Evolutionary conservation across 2,888 invertebrate genomes (phyloP), one percentile per base, ranked within the genome.

Genomic region (Hypolimnas misippus): DNA sequence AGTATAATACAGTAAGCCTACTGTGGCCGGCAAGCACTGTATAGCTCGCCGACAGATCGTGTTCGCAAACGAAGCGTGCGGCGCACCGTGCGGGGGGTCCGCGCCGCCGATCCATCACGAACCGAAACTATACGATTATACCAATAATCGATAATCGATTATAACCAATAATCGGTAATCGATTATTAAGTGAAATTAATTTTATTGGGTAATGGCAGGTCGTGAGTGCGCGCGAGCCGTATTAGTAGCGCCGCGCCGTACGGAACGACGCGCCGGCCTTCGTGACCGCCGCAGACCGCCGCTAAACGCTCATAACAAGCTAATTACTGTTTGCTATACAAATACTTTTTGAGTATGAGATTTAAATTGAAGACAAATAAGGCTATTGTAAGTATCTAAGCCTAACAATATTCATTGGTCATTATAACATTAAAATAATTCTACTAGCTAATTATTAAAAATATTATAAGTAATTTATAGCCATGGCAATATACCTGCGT

Each of bases 131-230:
- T 86, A 87, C 84, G 83, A 88, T 87, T 87, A 88, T 85, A 59
- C 67, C 67, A 67, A 67, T 67, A 67, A 67, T 66, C 67, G 67
- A 63, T 63, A 67, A 67, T 68, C 84, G 83, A 88, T 87, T 87
- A 88, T 86, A 84, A 59, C 67, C 64, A 67, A 67, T 67, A 67
- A 67, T 66, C 67, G 65, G 61, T 66, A 67, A 67, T 68, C 67
- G 67, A 63, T 66, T 66, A 88, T 88, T 90, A 89, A 90, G 84
- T 87, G 86, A 89, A 90, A 91, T 91, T 89, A 90, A 91, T 91
- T 89, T 89, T 87, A 88, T 90, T 84, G 86, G 84, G 84, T 87
- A 89, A 91, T 84, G 81, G 77, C 78, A 70, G 82, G 78, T 87
- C 88, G 87, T 88, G 89, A 82, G 84, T 83, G 86, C 81, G 85